phyloP scores from a whole-genome alignment of 1,140 invertebrate genomes.

The Teleogryllus occipitalis region DNA sequence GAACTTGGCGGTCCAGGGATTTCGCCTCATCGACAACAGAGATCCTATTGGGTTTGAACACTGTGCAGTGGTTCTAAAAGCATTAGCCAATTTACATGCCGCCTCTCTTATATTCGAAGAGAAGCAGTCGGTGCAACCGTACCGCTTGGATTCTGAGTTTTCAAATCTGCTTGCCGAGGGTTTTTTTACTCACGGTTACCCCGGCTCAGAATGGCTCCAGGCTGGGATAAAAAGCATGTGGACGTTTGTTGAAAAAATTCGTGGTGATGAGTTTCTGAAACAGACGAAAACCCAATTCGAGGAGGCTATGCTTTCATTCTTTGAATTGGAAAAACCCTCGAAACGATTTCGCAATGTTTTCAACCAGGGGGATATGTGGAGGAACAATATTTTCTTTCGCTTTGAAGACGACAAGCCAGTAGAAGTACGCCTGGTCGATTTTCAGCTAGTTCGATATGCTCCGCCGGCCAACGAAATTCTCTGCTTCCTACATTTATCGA shows the following conservation, averaged over 20 bases:
- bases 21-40: neutral
- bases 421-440: constrained; percentile 16
- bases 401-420: neutral
- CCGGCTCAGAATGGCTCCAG: constrained; percentile 14
- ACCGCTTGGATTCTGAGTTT: neutral
- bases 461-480: constrained; percentile 18
- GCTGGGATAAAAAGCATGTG: constrained; percentile 10
- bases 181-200: constrained; percentile 15
- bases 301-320: neutral
- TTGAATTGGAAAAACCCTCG: constrained; percentile 18
- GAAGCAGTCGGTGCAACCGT: neutral
- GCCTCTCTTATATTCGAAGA: constrained; percentile 18
- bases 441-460: constrained; percentile 14
- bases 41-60: constrained; percentile 13
- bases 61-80: constrained; percentile 18
- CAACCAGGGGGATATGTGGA: constrained; percentile 13
- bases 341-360: constrained; percentile 16
- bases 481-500: constrained; percentile 17
- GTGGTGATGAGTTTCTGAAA: neutral
- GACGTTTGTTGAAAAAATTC: neutral
- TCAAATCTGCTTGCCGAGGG: neutral
- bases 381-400: constrained; percentile 12
- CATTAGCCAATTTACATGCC: constrained; percentile 18
- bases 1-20: constrained; percentile 10
- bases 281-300: constrained; percentile 7